These are phyloP conservation scores for Diloba caeruleocephala DNA, from an alignment of 2,888 invertebrate species.

Conservation along the genomic window DNA sequence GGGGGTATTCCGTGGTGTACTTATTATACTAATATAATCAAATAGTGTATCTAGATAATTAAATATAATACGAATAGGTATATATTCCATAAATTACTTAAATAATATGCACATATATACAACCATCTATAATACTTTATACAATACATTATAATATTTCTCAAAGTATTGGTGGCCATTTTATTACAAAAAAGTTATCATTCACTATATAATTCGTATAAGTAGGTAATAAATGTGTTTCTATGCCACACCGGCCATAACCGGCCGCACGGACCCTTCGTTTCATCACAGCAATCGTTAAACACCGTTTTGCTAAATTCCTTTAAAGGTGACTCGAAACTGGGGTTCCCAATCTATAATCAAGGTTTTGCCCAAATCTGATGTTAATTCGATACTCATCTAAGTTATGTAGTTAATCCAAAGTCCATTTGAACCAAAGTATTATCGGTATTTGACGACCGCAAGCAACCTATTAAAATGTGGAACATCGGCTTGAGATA, in stretches of 20 bases:
- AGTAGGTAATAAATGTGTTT: constrained; percentile 8
- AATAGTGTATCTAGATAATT: no score
- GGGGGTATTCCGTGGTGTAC: no score
- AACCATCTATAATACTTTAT: no score
- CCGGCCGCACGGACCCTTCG: not conserved
- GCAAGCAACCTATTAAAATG: constrained; percentile 55
- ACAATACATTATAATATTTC: no score
- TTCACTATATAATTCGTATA: constrained; percentile 1
- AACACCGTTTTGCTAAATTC: constrained; percentile 27
- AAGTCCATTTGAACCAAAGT: not conserved
- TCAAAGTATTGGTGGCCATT: not conserved
- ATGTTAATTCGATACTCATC: constrained; percentile 25
- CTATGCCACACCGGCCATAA: constrained; percentile 8
- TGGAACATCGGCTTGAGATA: constrained; percentile 59
- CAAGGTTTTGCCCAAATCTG: constrained; percentile 39
- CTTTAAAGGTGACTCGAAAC: no score
- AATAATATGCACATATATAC: no score
- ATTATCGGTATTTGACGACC: constrained; percentile 48
- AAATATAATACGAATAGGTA: no score
- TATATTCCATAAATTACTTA: no score
- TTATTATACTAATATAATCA: no score
- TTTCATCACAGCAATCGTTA: constrained; percentile 32
- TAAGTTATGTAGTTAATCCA: constrained; percentile 20
- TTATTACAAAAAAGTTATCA: constrained; percentile 6
- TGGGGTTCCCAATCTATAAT: constrained; percentile 15